Conservation (phyloP, 2,113 vertebrate species). For the Hypocryptadius cinnamomeus region DNA sequence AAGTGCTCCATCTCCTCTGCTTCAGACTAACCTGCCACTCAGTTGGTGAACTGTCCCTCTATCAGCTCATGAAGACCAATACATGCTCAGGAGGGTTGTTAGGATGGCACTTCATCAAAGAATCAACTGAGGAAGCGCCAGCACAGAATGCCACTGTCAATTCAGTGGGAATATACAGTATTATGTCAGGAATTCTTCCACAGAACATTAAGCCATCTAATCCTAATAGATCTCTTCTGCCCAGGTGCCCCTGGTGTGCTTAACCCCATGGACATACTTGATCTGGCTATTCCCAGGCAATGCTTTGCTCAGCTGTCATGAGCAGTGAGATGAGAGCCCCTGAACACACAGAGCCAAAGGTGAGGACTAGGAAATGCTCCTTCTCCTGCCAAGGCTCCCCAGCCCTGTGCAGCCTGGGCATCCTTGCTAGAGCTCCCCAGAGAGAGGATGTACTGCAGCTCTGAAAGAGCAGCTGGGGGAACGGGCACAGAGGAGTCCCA, state of each 20-base stretch:
- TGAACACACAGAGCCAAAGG: neutral
- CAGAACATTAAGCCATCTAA: neutral
- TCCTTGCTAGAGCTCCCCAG: neutral
- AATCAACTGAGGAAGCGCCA: neutral
- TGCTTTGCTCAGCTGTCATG: neutral
- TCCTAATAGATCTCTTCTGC: neutral
- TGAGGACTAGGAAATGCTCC: neutral
- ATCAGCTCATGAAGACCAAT: neutral
- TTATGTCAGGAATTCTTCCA: neutral
- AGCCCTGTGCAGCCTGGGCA: neutral
- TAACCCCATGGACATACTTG: rapidly evolving
- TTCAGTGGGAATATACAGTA: neutral
- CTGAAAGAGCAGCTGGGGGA: neutral
- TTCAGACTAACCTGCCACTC: neutral
- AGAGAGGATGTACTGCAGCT: neutral
- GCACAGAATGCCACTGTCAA: neutral
- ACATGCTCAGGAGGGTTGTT: neutral
- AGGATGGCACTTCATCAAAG: neutral
- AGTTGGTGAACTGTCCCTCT: neutral
- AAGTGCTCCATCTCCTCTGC: neutral
- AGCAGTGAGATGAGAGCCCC: neutral
- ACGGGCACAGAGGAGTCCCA: neutral
- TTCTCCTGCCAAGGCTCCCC: neutral
- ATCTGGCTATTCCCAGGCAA: neutral
- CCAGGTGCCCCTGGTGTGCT: neutral